Percentiles rank a stretch among this genome's conserved stretches.
These are phyloP conservation scores for Pollenia amentaria DNA, from an alignment of 2,888 invertebrate genomes.

Conservation along the genomic window DNA sequence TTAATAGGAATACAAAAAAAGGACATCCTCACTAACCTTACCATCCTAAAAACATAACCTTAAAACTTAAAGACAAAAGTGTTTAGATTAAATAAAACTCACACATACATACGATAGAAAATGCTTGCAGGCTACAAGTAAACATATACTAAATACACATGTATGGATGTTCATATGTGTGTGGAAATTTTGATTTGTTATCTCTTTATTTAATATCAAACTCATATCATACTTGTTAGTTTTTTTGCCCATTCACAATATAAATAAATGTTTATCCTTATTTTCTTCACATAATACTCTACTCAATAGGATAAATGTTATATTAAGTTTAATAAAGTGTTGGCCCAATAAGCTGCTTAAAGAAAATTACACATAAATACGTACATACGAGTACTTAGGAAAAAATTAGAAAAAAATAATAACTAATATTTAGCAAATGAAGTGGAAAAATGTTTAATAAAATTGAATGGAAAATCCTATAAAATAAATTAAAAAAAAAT, in stretches of 20 bases:
- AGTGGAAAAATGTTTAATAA: constrained; percentile 9
- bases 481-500: too few relatives aligned
- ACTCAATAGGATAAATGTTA: constrained; percentile 28
- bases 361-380: not conserved
- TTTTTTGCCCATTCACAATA: not conserved
- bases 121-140: too few relatives aligned
- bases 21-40: too few relatives aligned
- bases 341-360: constrained; percentile 42
- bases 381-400: too few relatives aligned
- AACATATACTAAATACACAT: not conserved
- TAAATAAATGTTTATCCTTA: constrained; percentile 34
- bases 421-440: not conserved
- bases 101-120: too few relatives aligned
- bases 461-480: not conserved
- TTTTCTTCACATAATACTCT: constrained; percentile 27
- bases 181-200: constrained; percentile 42
- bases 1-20: too few relatives aligned
- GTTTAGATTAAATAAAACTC: too few relatives aligned
- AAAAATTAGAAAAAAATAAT: constrained; percentile 1
- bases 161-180: not conserved
- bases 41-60: too few relatives aligned
- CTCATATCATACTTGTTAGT: constrained; percentile 17
- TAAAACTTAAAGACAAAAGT: too few relatives aligned
- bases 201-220: constrained; percentile 43
- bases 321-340: constrained; percentile 31